Percentiles rank a stretch among this genome's conserved stretches.
Conservation (phyloP, 2,888 invertebrate genomes). For the Melanargia galathea region DNA sequence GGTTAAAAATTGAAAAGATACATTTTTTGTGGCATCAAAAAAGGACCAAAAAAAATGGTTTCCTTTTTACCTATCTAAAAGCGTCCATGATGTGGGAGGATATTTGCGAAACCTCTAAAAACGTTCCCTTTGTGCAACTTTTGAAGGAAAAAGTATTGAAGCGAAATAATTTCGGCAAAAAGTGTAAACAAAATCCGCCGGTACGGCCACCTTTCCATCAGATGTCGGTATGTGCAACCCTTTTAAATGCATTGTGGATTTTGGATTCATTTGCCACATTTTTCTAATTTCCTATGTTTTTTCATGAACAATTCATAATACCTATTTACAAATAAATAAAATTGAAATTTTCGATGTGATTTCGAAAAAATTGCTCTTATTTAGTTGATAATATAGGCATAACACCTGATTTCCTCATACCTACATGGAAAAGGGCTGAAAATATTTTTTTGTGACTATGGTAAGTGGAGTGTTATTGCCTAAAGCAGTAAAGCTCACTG, state of each 20-base stretch:
- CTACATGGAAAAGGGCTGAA: no score
- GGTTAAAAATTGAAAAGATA: background rate
- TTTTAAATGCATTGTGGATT: constrained; percentile 44
- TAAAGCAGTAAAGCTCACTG: no score
- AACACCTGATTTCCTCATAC: no score
- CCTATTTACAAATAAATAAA: no score
- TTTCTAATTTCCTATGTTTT: no score
- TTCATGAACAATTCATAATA: no score
- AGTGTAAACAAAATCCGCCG: constrained; percentile 50
- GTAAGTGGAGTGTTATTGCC: no score
- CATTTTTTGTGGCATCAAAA: constrained; percentile 25
- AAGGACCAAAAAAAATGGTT: constrained; percentile 26
- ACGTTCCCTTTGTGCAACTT: constrained; percentile 58
- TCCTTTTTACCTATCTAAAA: constrained; percentile 29
- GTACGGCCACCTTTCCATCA: constrained; percentile 62
- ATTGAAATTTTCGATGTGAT: no score
- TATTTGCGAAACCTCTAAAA: constrained; percentile 73
- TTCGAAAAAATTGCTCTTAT: no score
- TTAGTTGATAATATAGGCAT: no score
- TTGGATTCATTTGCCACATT: constrained; percentile 3
- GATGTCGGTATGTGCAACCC: constrained; percentile 54
- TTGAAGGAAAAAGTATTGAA: constrained; percentile 72
- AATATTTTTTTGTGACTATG: no score
- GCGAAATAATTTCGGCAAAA: constrained; percentile 68
- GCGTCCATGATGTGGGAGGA: constrained; percentile 61